Conservation (phyloP, 2,113 vertebrate species). For the Anarhynchus alexandrinus region DNA sequence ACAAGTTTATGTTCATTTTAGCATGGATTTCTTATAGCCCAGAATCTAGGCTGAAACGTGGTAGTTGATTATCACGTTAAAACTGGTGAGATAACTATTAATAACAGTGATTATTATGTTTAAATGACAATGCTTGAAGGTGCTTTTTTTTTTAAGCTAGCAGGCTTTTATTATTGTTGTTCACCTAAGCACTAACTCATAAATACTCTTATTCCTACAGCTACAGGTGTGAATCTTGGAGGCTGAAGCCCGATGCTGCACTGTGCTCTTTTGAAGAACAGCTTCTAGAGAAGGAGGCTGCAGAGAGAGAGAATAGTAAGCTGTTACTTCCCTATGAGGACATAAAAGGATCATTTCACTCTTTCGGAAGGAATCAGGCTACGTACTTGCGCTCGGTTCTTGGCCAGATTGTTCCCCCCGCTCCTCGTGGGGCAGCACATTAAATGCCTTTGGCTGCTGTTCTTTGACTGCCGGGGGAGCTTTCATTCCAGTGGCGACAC, state of each 20-base stretch:
- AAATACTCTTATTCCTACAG: not conserved
- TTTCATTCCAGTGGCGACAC: not conserved
- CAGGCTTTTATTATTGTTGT: not conserved
- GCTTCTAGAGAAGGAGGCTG: not conserved
- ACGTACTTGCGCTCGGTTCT: not conserved
- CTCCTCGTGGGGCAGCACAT: not conserved
- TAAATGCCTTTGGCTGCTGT: not conserved
- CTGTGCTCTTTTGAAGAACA: not conserved
- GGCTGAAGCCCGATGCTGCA: not conserved
- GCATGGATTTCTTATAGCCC: not conserved
- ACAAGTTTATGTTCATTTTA: not conserved
- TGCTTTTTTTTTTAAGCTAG: not conserved
- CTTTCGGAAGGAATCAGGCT: slow-evolving; percentile 2
- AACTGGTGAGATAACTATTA: not conserved
- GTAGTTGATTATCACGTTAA: not conserved
- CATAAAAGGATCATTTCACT: not conserved
- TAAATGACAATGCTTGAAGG: not conserved
- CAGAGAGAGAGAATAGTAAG: not conserved
- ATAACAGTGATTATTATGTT: not conserved
- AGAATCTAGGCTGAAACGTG: not conserved
- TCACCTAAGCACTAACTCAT: not conserved
- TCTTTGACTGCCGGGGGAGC: not conserved
- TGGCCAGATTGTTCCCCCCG: not conserved
- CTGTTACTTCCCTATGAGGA: not conserved
- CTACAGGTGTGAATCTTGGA: not conserved